Evolutionary conservation across 2,113 vertebrate species (phyloP).

Genomic region (Urocolius indicus): DNA sequence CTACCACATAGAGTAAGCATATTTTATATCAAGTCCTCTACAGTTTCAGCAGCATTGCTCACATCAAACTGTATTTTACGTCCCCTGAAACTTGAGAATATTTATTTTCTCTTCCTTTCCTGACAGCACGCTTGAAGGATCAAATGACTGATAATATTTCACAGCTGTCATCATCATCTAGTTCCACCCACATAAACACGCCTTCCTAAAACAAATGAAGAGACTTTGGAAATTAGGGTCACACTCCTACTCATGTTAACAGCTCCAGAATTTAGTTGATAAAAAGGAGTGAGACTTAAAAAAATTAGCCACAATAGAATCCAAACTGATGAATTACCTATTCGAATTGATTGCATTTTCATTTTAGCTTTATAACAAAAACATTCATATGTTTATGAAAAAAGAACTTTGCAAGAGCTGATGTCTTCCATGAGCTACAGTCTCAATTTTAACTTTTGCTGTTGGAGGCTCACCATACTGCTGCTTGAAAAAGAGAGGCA

Average conservation of each 20-base stretch:
- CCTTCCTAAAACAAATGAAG: background rate
- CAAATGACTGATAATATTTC: constrained; percentile 20
- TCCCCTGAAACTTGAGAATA: background rate
- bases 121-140: background rate
- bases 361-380: background rate
- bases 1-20: background rate
- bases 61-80: background rate
- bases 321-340: background rate
- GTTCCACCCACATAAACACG: background rate
- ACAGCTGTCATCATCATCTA: background rate
- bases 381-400: fast-evolving
- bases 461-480: background rate
- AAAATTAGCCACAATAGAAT: background rate
- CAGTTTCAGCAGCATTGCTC: background rate
- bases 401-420: background rate
- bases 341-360: background rate
- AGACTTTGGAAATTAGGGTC: background rate
- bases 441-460: background rate
- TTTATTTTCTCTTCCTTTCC: background rate
- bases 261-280: background rate
- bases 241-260: background rate
- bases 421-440: background rate
- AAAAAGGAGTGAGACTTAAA: background rate
- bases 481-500: background rate
- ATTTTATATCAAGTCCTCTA: background rate